Conservation (phyloP, 2,113 vertebrate species). For the Lampris incognitus region DNA sequence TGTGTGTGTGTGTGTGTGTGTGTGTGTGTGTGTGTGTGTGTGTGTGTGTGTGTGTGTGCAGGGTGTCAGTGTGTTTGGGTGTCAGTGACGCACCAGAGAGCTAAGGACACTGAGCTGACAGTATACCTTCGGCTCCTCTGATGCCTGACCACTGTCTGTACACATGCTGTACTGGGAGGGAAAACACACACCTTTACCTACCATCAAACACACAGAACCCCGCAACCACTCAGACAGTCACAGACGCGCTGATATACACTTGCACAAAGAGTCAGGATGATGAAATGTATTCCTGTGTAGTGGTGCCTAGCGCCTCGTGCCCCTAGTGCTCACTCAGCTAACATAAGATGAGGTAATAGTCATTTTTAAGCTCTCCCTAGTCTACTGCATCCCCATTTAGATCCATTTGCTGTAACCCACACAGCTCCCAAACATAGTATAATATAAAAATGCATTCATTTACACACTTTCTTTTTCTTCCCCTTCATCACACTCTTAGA, state of each 20-base stretch:
- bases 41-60: conserved; percentile 3
- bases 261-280: conserved; percentile 2
- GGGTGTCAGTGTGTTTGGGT: conserved; percentile 20
- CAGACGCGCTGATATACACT: conserved; percentile 13
- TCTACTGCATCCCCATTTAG: too few species aligned
- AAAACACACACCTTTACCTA: conserved; percentile 34
- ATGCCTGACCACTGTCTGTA: conserved; percentile 40
- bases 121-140: conserved; percentile 41
- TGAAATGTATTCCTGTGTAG: not conserved
- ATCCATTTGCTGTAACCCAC: not conserved
- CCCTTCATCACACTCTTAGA: not conserved
- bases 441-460: not conserved
- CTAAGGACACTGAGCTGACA: conserved; percentile 56
- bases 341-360: too few species aligned
- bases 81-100: conserved; percentile 54
- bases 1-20: conserved; percentile 4
- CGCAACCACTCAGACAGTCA: conserved; percentile 8
- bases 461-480: not conserved
- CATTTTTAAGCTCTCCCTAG: too few species aligned
- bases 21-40: conserved; percentile 4
- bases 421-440: conserved; percentile 10
- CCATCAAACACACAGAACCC: not conserved
- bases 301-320: too few species aligned
- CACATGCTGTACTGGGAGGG: not conserved
- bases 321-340: too few species aligned